Percentiles rank a stretch among this genome's conserved stretches.
Conservation (phyloP, 2,888 invertebrate species). For the Spodoptera picta region DNA sequence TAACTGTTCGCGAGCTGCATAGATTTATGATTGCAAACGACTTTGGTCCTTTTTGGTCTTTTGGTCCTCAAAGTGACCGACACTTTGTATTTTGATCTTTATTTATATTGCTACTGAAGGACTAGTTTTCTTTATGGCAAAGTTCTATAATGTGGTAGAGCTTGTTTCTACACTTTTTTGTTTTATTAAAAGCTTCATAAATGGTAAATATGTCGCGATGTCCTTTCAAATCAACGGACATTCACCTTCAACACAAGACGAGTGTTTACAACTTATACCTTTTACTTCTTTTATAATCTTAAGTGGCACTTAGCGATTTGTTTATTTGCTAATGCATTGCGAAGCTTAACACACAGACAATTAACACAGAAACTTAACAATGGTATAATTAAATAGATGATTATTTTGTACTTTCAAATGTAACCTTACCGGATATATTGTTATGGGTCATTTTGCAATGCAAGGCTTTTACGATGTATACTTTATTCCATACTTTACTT, state of each 20-base stretch:
- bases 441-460: conserved; percentile 1
- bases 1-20: conserved; percentile 35
- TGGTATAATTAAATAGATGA: no score
- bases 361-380: no score
- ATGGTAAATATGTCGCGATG: conserved; percentile 1
- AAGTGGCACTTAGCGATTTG: background rate
- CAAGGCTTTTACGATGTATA: conserved; percentile 15
- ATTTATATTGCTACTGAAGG: conserved; percentile 15
- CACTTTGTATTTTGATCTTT: conserved; percentile 17
- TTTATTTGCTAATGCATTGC: conserved; percentile 1
- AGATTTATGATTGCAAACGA: conserved; percentile 48
- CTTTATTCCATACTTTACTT: conserved; percentile 26
- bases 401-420: no score
- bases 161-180: background rate
- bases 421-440: background rate
- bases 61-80: conserved; percentile 23
- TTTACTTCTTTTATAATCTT: conserved; percentile 1
- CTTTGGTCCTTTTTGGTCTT: conserved; percentile 31
- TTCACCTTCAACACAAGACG: background rate
- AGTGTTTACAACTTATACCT: background rate
- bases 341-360: background rate
- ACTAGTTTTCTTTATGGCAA: conserved; percentile 8
- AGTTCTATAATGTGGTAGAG: conserved; percentile 10
- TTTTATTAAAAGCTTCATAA: background rate
- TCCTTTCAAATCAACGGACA: conserved; percentile 2